Evolutionary conservation across 64 coral and sea anemone genomes (phyloP).

Genomic region (Anthopleura sola): DNA sequence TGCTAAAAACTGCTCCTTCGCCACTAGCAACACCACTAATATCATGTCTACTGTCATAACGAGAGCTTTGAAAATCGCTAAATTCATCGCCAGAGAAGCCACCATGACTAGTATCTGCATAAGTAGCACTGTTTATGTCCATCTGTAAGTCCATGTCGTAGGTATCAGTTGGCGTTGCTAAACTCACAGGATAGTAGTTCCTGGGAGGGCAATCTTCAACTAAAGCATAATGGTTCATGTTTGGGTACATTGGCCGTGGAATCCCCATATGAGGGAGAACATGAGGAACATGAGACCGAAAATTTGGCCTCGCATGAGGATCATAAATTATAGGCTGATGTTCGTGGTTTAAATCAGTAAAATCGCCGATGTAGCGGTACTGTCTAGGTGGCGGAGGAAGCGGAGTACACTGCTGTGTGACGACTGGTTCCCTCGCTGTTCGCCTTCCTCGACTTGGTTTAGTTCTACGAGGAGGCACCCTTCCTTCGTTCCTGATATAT

Average conservation of each 20-base stretch:
- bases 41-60: constrained; percentile 40
- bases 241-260: constrained; percentile 17
- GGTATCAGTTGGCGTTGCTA: constrained; percentile 37
- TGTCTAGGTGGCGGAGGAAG: constrained; percentile 29
- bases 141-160: constrained; percentile 44
- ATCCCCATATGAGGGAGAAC: constrained; percentile 23
- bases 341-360: constrained; percentile 1
- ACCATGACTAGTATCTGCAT: constrained; percentile 44
- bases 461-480: constrained; percentile 23
- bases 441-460: constrained; percentile 31
- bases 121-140: constrained; percentile 46
- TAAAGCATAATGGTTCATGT: neutral
- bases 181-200: constrained; percentile 43
- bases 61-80: constrained; percentile 70
- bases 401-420: constrained; percentile 23
- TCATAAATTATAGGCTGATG: neutral
- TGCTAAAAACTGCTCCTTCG: constrained; percentile 6
- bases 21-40: constrained; percentile 1
- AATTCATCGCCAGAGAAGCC: constrained; percentile 60
- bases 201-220: constrained; percentile 18
- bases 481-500: constrained; percentile 49
- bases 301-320: neutral
- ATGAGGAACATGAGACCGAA: no score
- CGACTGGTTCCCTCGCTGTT: constrained; percentile 18
- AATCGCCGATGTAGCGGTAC: constrained; percentile 30